These are phyloP conservation scores for Mythimna lalbum DNA, from an alignment of 2,888 invertebrate genomes.

Conservation along the genomic window DNA sequence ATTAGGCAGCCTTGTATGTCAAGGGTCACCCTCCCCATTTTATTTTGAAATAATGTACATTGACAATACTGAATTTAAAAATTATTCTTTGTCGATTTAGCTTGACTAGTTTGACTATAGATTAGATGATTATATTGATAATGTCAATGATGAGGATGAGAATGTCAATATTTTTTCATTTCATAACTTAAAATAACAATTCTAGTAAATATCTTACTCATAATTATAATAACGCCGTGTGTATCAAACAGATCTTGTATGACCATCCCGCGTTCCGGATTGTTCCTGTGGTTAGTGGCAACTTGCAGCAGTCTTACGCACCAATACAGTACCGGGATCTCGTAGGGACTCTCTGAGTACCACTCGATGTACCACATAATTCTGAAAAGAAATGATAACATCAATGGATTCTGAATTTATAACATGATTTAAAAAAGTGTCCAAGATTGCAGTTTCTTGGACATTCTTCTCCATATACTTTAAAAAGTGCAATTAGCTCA, in stretches of 20 bases:
- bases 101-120: neutral
- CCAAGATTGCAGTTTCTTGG: no score
- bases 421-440: no score
- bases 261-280: conserved; percentile 49
- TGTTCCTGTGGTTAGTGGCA: conserved; percentile 57
- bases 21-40: no score
- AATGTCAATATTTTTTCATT: no score
- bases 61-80: no score
- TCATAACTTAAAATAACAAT: neutral
- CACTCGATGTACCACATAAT: conserved; percentile 87
- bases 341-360: conserved; percentile 83
- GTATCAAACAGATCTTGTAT: conserved; percentile 76
- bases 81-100: neutral
- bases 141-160: no score
- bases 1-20: no score
- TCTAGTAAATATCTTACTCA: conserved; percentile 71
- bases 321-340: conserved; percentile 82
- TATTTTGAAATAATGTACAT: no score
- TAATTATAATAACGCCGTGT: conserved; percentile 83
- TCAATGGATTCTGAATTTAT: neutral
- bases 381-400: conserved; percentile 65
- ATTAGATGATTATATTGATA: no score
- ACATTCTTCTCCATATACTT: no score
- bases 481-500: no score
- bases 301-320: conserved; percentile 78